A percentile compares a stretch with the other conserved stretches of the same genome.
Evolutionary conservation across 2,797 vertebrate genomes (phyloP).

Genomic region (Fratercula arctica): DNA sequence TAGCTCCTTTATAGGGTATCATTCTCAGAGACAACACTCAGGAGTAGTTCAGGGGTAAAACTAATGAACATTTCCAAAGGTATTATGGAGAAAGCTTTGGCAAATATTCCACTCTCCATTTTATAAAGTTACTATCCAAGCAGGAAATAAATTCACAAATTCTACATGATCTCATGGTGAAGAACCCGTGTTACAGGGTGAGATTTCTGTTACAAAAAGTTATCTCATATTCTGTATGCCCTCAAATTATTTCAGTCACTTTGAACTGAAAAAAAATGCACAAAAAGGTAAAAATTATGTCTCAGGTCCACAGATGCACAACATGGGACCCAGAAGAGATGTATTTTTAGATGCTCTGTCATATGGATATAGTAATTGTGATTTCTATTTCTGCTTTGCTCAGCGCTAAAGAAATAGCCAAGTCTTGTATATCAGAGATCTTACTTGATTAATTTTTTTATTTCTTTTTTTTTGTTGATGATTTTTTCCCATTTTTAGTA

Average conservation of each 20-base stretch:
- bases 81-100: neutral
- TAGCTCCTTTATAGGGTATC: neutral
- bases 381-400: neutral
- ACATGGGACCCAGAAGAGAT: neutral
- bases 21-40: neutral
- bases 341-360: neutral
- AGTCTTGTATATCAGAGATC: neutral
- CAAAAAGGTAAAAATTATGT: neutral
- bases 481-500: neutral
- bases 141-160: neutral
- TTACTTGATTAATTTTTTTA: neutral
- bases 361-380: neutral
- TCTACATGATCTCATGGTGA: neutral
- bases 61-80: neutral
- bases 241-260: neutral
- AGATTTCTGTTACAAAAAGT: neutral
- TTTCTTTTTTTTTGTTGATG: neutral
- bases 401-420: neutral
- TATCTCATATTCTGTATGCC: neutral
- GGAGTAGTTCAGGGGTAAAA: neutral
- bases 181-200: neutral
- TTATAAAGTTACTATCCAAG: neutral
- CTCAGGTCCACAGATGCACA: neutral
- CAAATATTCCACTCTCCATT: neutral
- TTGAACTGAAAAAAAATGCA: neutral